A percentile compares a stretch with the other conserved stretches of the same genome.
Evolutionary conservation across 1,140 invertebrate genomes (phyloP).

Genomic region (Drosophila murphyi): DNA sequence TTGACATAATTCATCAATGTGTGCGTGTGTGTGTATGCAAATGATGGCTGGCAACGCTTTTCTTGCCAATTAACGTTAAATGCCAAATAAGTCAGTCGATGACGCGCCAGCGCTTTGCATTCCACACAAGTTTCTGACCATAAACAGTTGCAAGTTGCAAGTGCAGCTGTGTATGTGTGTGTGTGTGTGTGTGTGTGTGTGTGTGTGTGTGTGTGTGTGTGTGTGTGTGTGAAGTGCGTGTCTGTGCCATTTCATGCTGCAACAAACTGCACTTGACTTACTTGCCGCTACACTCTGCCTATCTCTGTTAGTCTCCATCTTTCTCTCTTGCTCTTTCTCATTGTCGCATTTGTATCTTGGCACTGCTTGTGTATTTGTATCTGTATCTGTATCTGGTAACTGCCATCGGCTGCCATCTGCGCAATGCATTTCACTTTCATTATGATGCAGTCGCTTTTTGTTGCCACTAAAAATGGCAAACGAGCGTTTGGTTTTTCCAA

Average conservation of each 20-base stretch:
- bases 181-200: not conserved
- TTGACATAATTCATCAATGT: constrained; percentile 57
- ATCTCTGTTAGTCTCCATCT: not conserved
- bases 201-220: not conserved
- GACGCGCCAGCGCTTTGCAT: constrained; percentile 60
- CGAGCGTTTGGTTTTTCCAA: constrained; percentile 74
- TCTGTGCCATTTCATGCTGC: constrained; percentile 33
- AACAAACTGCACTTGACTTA: constrained; percentile 76
- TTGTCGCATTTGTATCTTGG: constrained; percentile 1
- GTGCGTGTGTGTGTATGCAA: constrained; percentile 21
- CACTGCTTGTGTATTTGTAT: not conserved
- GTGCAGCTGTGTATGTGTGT: constrained; percentile 10
- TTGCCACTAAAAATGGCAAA: constrained; percentile 80
- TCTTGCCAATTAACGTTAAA: constrained; percentile 70
- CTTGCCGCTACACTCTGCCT: constrained; percentile 40
- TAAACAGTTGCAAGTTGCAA: constrained; percentile 36
- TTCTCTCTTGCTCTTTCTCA: constrained; percentile 11
- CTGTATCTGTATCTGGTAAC: constrained; percentile 60
- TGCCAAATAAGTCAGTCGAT: constrained; percentile 69
- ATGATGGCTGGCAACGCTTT: constrained; percentile 49
- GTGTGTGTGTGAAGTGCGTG: constrained; percentile 40
- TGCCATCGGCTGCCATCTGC: constrained; percentile 70
- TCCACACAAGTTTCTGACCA: constrained; percentile 66
- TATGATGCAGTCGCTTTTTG: constrained; percentile 81
- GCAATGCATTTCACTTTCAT: constrained; percentile 83